Evolutionary conservation across 2,888 invertebrate species (phyloP), one percentile per base, ranked within the genome.

Genomic region (Geotrupes spiniger): DNA sequence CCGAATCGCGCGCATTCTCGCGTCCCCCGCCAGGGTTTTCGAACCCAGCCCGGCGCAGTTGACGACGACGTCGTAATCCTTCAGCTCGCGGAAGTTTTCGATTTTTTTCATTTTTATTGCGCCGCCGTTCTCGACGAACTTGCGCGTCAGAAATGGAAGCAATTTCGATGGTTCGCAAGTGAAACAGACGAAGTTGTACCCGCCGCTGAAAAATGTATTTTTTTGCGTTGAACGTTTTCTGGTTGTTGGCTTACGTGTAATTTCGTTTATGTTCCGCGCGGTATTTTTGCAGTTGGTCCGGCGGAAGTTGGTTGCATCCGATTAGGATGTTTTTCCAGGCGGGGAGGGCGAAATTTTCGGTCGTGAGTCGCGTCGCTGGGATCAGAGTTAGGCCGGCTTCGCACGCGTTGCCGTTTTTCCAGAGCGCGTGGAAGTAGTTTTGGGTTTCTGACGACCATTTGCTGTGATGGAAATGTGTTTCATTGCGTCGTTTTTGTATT

Each of bases 41-140:
- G 91, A 81, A 1, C 82, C 83, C 1, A 92, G 63, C 1, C 89
- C 92, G 1, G 83, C 78, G 59, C 92, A 92, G 68, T 92, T 92
- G 33, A 92, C 77, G n/a, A 92, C 74, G 1, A 88, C 75, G 64
- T 89, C 84, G 61, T 68, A 71, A 10, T 63, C 60, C 1, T 71
- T 58, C 11, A 82, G 66, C n/a, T 68, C 44, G 25, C 78, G 74
- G 0, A 85, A 65, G 40, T 75, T 67, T 8, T 77, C 72, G 3
- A 89, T 69, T 57, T 75, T 79, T 51, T 62, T 67, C 14, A 69
- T 66, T 5, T 73, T 57, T 10, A 84, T 62, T 43, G 63, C 66
- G 0, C 90, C 92, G 4, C 85, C 83, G 1, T 74, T 74, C 1
- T 68, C 63, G 42, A 69, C 53, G 61, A 89, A 89, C 59, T 79